Conservation (phyloP, 2,888 invertebrate species). For the Drosophila diplacantha region DNA sequence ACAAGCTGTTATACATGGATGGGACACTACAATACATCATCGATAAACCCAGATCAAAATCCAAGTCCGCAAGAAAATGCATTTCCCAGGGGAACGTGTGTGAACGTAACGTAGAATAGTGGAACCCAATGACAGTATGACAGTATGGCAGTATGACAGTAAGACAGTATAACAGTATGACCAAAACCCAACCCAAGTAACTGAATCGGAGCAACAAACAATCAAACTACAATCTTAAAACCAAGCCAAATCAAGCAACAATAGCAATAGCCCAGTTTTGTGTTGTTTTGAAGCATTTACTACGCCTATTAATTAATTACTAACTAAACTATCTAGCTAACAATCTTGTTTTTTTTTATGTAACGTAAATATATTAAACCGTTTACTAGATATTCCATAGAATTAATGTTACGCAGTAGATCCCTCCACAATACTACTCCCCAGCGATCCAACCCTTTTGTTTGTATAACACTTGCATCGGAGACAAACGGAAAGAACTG, state of each 20-base stretch:
- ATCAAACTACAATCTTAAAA: constrained; percentile 62
- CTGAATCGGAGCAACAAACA: constrained; percentile 75
- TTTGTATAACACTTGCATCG: constrained; percentile 63
- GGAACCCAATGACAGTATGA: constrained; percentile 30
- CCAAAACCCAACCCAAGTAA: constrained; percentile 57
- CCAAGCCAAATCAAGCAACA: constrained; percentile 45
- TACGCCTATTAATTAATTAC: constrained; percentile 35
- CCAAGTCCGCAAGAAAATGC: constrained; percentile 10
- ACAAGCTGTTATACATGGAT: constrained; percentile 52
- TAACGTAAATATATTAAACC: constrained; percentile 47
- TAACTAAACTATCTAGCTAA: constrained; percentile 20
- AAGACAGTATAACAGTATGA: constrained; percentile 27
- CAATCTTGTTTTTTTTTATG: constrained; percentile 28
- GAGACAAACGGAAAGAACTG: constrained; percentile 35
- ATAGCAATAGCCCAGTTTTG: constrained; percentile 74
- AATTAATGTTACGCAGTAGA: constrained; percentile 31
- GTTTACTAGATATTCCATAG: constrained; percentile 37
- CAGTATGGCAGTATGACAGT: constrained; percentile 27
- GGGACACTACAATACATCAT: constrained; percentile 35
- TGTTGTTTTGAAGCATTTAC: constrained; percentile 36
- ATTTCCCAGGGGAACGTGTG: constrained; percentile 18
- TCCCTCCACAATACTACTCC: constrained; percentile 6
- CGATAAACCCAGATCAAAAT: background rate
- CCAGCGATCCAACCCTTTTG: constrained; percentile 36
- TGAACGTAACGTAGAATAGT: constrained; percentile 14